phyloP scores from a whole-genome alignment of 2,113 vertebrate species.

The Bujurquina vittata region DNA sequence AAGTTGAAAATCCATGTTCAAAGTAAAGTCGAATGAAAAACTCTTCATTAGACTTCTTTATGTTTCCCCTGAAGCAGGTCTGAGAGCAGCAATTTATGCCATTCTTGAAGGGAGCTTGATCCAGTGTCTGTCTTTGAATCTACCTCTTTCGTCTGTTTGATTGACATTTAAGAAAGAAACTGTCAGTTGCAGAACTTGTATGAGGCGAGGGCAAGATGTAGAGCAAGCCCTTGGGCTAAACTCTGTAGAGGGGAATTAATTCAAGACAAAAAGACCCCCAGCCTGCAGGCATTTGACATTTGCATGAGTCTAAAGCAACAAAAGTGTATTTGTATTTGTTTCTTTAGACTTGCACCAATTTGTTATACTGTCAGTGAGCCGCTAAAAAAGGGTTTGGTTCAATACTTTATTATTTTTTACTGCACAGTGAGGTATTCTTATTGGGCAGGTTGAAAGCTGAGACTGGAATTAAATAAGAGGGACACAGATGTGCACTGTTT shows the following conservation, averaged over 20 bases:
- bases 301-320: constrained; percentile 38
- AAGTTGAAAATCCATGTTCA: constrained; percentile 5
- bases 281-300: constrained; percentile 54
- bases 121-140: constrained; percentile 6
- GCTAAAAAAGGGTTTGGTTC: constrained; percentile 29
- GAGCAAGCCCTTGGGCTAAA: constrained; percentile 58
- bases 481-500: constrained; percentile 7
- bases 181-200: constrained; percentile 34
- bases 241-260: constrained; percentile 50
- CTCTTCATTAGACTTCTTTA: neutral
- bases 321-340: constrained; percentile 7
- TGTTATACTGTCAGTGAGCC: constrained; percentile 9
- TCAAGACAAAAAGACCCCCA: constrained; percentile 26
- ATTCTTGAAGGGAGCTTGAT: neutral
- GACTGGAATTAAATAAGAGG: constrained; percentile 33
- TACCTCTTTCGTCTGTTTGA: constrained; percentile 42
- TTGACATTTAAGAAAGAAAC: constrained; percentile 45
- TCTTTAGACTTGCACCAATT: constrained; percentile 11
- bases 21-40: constrained; percentile 20
- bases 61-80: constrained; percentile 12
- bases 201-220: constrained; percentile 4
- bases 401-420: constrained; percentile 27
- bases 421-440: neutral
- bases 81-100: constrained; percentile 2
- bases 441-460: constrained; percentile 33